Conservation (phyloP, 2,888 invertebrate species). For the Strigamia transsilvanica region DNA sequence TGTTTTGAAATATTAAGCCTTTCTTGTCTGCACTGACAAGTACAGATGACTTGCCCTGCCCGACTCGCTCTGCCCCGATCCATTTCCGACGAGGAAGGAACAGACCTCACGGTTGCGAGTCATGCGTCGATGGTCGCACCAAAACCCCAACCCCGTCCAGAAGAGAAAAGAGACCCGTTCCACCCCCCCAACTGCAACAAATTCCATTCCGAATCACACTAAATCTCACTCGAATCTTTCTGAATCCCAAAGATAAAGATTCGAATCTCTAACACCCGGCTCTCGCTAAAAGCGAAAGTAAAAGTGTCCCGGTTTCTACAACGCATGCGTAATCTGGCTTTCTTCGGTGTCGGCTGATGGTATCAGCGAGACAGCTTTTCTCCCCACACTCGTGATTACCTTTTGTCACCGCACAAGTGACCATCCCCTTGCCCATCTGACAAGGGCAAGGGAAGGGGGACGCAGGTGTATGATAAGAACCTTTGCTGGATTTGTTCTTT, state of each 20-base stretch:
- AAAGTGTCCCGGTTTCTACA: neutral
- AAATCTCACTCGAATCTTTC: too few species aligned
- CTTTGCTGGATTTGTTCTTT: constrained; percentile 44
- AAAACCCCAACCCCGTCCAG: neutral
- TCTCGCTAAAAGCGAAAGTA: neutral
- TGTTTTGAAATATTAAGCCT: constrained; percentile 55
- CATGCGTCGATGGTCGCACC: neutral
- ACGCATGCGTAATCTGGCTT: constrained; percentile 12
- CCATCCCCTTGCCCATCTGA: constrained; percentile 41
- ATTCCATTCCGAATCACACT: too few species aligned
- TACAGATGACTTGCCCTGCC: constrained; percentile 51
- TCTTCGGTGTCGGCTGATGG: constrained; percentile 18
- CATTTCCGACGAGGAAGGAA: constrained; percentile 42
- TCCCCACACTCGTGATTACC: constrained; percentile 22
- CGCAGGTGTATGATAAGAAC: constrained; percentile 44
- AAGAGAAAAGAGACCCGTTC: too few species aligned
- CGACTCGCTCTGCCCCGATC: constrained; percentile 39
- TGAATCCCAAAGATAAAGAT: too few species aligned
- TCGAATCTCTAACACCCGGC: too few species aligned
- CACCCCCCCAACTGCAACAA: too few species aligned
- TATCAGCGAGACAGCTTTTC: constrained; percentile 39
- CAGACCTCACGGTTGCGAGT: neutral
- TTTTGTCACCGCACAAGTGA: constrained; percentile 49
- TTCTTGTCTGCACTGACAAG: constrained; percentile 54
- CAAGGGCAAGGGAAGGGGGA: constrained; percentile 26